Evolutionary conservation across 2,113 vertebrate genomes (phyloP).

Genomic region (Nettapus auritus): DNA sequence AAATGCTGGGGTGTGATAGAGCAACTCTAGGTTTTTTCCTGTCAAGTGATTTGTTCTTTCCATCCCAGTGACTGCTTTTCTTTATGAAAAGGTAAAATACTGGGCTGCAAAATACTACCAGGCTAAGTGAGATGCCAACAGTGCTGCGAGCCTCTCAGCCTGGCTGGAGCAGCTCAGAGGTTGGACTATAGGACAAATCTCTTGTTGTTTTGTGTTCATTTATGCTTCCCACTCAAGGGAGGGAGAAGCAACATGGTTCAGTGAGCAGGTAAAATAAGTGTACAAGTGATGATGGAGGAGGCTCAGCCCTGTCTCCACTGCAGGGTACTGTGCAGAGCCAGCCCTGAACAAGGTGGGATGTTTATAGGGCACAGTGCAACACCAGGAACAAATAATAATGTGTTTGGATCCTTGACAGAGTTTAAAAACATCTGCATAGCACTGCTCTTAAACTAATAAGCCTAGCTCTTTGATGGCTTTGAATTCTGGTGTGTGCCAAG

Average conservation of each 20-base stretch:
- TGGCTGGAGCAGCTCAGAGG: neutral
- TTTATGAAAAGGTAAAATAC: neutral
- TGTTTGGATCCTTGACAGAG: neutral
- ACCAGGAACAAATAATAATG: neutral
- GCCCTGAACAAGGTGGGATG: neutral
- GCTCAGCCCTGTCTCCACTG: neutral
- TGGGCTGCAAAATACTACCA: neutral
- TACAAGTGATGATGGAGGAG: neutral
- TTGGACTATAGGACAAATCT: neutral
- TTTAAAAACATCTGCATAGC: neutral
- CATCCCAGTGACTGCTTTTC: neutral
- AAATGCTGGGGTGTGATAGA: neutral
- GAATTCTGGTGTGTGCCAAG: neutral
- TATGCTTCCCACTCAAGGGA: neutral
- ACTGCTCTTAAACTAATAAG: neutral
- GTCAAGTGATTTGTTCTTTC: neutral
- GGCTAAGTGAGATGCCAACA: neutral
- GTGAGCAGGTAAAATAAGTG: neutral
- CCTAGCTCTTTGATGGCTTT: neutral
- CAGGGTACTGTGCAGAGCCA: neutral
- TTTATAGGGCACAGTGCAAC: neutral
- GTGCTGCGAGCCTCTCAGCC: neutral
- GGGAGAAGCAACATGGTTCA: neutral
- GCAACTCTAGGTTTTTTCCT: neutral
- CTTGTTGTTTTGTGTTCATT: neutral